A percentile compares a stretch with the other conserved stretches of the same genome.
Evolutionary conservation across 2,888 invertebrate genomes (phyloP).

Genomic region (Cyrtodaria siliqua): DNA sequence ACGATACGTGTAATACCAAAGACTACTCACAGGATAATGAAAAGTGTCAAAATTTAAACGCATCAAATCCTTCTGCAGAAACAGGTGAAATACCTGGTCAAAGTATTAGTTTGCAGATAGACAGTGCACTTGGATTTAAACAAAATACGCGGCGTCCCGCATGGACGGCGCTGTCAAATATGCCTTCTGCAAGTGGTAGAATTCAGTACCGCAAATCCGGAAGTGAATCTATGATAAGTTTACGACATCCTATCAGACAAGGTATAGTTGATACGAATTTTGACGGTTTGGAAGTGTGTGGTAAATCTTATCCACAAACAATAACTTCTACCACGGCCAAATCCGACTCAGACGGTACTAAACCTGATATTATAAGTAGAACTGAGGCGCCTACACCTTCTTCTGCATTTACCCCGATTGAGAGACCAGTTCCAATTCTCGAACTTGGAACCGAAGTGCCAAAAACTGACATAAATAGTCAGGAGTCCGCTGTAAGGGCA

Average conservation of each 20-base stretch:
- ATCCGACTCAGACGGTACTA: not conserved
- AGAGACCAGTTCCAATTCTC: not conserved
- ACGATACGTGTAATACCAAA: not conserved
- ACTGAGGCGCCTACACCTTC: conserved; percentile 21
- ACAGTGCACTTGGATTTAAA: too few species aligned
- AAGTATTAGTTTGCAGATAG: too few species aligned
- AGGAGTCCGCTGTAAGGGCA: not conserved
- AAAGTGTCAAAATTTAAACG: too few species aligned
- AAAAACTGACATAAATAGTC: not conserved
- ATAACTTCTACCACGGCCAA: not conserved
- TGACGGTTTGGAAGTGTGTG: conserved; percentile 59
- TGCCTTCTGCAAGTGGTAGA: conserved; percentile 33
- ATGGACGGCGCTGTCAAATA: conserved; percentile 19
- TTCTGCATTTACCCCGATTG: conserved; percentile 15
- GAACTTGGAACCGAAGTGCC: not conserved
- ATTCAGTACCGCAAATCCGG: conserved; percentile 61
- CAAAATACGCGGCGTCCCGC: conserved; percentile 14
- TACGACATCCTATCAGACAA: conserved; percentile 47
- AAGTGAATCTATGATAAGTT: conserved; percentile 57
- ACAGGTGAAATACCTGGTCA: too few species aligned
- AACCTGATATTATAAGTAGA: conserved; percentile 16
- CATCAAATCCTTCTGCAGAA: too few species aligned
- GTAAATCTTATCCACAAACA: conserved; percentile 55
- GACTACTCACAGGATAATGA: not conserved
- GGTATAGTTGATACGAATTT: conserved; percentile 30